These are phyloP conservation scores for Alosa alosa DNA, from an alignment of 2,113 vertebrate species.

Conservation along the genomic window DNA sequence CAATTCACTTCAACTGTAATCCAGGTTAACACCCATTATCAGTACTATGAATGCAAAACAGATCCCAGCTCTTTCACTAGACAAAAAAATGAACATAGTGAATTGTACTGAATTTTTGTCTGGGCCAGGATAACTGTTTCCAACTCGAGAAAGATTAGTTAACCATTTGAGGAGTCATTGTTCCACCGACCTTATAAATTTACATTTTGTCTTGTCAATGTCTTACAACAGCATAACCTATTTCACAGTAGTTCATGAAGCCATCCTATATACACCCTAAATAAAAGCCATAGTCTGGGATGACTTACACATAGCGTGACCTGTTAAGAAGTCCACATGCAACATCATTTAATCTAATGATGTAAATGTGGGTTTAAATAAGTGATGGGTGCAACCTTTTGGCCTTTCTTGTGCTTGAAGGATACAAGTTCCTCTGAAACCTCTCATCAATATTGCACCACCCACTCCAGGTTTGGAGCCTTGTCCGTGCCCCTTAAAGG, in stretches of 20 bases:
- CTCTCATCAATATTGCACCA: constrained; percentile 43
- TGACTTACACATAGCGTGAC: background rate
- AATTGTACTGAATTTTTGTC: background rate
- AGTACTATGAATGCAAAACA: background rate
- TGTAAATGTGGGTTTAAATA: constrained; percentile 48
- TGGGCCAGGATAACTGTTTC: background rate
- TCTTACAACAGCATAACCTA: background rate
- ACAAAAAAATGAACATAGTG: background rate
- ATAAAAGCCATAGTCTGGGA: background rate
- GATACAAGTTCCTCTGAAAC: constrained; percentile 29
- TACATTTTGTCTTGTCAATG: background rate
- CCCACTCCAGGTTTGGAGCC: constrained; percentile 24
- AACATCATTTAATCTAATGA: constrained; percentile 25
- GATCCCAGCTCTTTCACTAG: background rate
- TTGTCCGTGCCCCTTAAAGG: constrained; percentile 12
- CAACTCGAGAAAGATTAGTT: background rate
- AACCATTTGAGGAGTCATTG: background rate
- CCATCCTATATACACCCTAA: background rate
- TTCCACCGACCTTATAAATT: background rate
- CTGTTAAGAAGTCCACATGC: background rate
- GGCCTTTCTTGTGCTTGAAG: constrained; percentile 14
- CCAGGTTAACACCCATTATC: background rate
- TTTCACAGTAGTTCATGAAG: background rate
- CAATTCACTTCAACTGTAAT: background rate
- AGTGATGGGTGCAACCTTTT: constrained; percentile 33